Conservation (phyloP, 2,888 invertebrate species). For the Lithophane ornitopus region DNA sequence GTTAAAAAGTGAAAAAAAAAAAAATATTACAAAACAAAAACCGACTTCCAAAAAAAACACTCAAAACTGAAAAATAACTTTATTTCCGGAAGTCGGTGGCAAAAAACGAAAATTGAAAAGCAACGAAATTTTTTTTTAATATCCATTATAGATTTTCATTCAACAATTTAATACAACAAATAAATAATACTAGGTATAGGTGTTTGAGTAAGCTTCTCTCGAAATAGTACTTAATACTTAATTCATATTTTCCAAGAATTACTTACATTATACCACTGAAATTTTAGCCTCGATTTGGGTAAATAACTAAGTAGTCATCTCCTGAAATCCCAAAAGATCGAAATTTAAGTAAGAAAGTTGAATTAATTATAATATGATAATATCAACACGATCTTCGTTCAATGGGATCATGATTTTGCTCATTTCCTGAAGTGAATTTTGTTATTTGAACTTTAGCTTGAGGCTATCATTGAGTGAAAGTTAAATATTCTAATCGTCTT, state of each 20-base stretch:
- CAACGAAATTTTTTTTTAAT: too few species aligned
- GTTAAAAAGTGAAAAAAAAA: too few species aligned
- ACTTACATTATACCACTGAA: neutral
- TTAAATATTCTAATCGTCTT: conserved; percentile 44
- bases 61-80: too few species aligned
- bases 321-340: neutral
- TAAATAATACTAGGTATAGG: neutral
- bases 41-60: too few species aligned
- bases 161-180: too few species aligned
- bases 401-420: conserved; percentile 40
- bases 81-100: too few species aligned
- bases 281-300: neutral
- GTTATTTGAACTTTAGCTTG: conserved; percentile 40
- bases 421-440: conserved; percentile 51
- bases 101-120: too few species aligned
- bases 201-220: neutral
- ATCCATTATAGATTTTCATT: neutral
- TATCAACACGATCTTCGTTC: conserved; percentile 24
- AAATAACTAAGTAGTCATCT: neutral
- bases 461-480: conserved; percentile 18
- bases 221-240: neutral
- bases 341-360: conserved; percentile 25
- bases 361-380: conserved; percentile 36
- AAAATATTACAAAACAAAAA: too few species aligned
- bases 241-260: neutral